A percentile compares a stretch with the other conserved stretches of the same genome.
phyloP scores from a whole-genome alignment of 92 coral and sea anemone species.

The Ricordea florida region DNA sequence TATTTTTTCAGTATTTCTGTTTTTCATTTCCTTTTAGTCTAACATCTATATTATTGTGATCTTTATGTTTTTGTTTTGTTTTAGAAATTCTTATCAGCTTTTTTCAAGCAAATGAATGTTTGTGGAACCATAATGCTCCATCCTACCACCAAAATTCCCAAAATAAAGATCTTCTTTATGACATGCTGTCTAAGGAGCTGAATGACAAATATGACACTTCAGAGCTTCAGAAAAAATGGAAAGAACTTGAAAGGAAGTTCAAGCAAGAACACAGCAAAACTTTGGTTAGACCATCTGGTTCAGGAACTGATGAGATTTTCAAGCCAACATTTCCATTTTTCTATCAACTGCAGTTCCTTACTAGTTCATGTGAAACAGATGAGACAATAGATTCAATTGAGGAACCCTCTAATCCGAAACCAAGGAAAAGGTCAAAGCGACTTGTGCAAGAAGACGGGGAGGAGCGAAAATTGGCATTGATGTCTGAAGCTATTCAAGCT shows the following conservation, averaged over 20 bases:
- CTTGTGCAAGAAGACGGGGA: background rate
- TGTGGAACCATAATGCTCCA: conserved; percentile 40
- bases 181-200: conserved; percentile 23
- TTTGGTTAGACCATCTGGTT: conserved; percentile 24
- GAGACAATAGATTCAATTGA: conserved; percentile 22
- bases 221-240: conserved; percentile 40
- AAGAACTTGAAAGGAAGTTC: conserved; percentile 30
- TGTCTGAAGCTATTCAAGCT: conserved; percentile 45
- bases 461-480: conserved; percentile 25
- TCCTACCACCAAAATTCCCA: conserved; percentile 20
- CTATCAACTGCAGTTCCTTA: conserved; percentile 26
- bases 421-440: conserved; percentile 23
- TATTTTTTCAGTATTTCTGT: background rate
- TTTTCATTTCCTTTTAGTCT: background rate
- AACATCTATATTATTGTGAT: background rate
- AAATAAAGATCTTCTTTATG: conserved; percentile 43
- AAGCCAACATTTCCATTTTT: conserved; percentile 31
- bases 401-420: conserved; percentile 6
- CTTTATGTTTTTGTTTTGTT: background rate
- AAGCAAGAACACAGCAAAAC: conserved; percentile 23
- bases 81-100: conserved; percentile 29
- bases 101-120: conserved; percentile 10
- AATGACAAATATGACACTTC: conserved; percentile 19
- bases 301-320: conserved; percentile 24
- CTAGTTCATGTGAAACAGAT: conserved; percentile 32